A percentile compares a stretch with the other conserved stretches of the same genome.
Evolutionary conservation across 1,140 invertebrate genomes (phyloP).

Genomic region (Ceratoteleas bidentatus): DNA sequence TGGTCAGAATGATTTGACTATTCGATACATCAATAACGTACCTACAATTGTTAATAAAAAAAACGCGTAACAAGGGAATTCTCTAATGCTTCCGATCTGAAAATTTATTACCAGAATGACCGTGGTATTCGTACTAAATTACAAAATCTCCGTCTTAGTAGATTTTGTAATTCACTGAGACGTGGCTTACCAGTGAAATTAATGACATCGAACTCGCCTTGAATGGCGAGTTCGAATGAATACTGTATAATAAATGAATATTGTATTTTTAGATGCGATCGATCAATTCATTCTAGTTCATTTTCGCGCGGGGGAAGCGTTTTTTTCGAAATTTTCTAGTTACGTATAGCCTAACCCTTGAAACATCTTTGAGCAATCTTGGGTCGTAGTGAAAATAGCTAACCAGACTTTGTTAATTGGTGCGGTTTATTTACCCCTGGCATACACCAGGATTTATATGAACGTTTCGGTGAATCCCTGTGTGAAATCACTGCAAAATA

Average conservation of each 20-base stretch:
- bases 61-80: not conserved
- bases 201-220: not conserved
- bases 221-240: too few species aligned
- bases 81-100: not conserved
- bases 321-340: not conserved
- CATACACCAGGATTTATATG: not conserved
- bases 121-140: not conserved
- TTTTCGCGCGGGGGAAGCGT: not conserved
- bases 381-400: not conserved
- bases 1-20: not conserved
- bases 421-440: not conserved
- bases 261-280: not conserved
- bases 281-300: not conserved
- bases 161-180: not conserved
- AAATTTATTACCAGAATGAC: not conserved
- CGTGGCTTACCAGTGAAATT: constrained; percentile 2
- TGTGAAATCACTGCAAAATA: too few species aligned
- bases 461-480: too few species aligned
- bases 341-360: not conserved
- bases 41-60: not conserved
- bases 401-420: not conserved
- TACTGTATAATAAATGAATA: too few species aligned
- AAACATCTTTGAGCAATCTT: not conserved
- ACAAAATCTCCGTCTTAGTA: not conserved
- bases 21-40: not conserved